These are phyloP conservation scores for Cochlearius cochlearius DNA, from an alignment of 2,113 vertebrate species.

Conservation along the genomic window DNA sequence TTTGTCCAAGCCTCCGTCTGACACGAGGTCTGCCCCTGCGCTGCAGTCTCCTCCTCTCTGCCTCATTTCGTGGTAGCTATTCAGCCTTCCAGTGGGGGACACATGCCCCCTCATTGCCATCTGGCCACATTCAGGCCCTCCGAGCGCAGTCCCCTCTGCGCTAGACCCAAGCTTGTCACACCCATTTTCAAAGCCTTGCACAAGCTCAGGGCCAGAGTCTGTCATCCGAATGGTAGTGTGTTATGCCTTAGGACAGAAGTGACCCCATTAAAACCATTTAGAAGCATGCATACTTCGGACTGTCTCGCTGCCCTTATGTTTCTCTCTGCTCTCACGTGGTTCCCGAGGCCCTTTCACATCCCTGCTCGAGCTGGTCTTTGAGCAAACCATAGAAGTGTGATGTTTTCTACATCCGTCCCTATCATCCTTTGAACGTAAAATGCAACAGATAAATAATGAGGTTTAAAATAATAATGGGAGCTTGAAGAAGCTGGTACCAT, in stretches of 20 bases:
- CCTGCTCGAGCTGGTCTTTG: neutral
- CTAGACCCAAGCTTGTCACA: neutral
- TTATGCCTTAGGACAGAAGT: slow-evolving; percentile 37
- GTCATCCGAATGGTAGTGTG: neutral
- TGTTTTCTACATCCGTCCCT: neutral
- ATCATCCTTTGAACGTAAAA: neutral
- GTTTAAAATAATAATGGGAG: neutral
- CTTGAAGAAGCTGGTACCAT: neutral
- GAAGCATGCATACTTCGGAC: neutral
- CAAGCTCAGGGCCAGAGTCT: neutral
- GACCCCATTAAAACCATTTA: slow-evolving; percentile 54
- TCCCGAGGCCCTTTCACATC: neutral
- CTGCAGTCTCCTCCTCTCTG: neutral
- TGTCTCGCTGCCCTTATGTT: neutral
- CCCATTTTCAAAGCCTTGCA: slow-evolving; percentile 7
- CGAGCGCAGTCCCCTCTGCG: neutral
- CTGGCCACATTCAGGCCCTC: neutral
- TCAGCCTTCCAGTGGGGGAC: neutral
- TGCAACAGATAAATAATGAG: neutral
- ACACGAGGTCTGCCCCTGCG: neutral
- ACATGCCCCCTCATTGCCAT: neutral
- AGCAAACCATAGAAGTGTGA: neutral
- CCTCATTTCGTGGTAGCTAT: neutral
- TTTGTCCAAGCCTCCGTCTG: neutral
- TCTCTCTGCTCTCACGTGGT: neutral